Percentiles rank a stretch among this genome's conserved stretches.
Conservation (phyloP, 2,113 vertebrate species). For the Gnathonemus echidnorhynchus region DNA sequence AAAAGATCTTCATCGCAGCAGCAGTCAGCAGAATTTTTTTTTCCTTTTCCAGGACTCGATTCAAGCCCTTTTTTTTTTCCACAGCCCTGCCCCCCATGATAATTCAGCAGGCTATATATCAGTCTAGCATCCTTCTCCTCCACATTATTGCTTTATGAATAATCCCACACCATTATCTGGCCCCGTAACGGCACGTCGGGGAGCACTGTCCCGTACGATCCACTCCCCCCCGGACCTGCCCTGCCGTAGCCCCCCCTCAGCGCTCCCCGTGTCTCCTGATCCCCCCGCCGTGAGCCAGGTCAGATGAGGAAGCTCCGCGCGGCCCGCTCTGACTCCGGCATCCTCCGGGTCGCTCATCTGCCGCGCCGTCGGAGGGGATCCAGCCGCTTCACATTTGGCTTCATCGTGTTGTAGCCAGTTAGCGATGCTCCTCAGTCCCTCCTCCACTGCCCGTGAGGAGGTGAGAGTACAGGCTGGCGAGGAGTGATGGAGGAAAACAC, state of each 20-base stretch:
- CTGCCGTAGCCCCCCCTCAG: background rate
- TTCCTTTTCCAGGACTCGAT: background rate
- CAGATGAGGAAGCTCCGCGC: background rate
- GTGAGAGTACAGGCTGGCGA: background rate
- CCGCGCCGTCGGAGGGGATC: background rate
- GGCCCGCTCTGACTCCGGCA: background rate
- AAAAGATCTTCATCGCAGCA: slow-evolving; percentile 35
- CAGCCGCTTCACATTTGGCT: background rate
- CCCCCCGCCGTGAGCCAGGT: background rate
- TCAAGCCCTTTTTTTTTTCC: slow-evolving; percentile 32
- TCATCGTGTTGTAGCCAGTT: background rate
- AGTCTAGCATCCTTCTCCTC: slow-evolving; percentile 39
- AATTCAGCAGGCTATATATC: slow-evolving; percentile 35
- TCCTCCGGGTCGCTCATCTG: background rate
- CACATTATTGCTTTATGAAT: slow-evolving; percentile 52
- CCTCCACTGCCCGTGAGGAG: background rate
- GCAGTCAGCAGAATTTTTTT: slow-evolving; percentile 32
- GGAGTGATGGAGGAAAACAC: background rate
- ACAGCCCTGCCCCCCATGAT: slow-evolving; percentile 36
- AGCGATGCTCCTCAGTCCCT: background rate
- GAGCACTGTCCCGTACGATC: slow-evolving; percentile 23
- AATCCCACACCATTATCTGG: slow-evolving; percentile 47
- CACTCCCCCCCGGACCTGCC: background rate
- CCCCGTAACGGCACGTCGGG: slow-evolving; percentile 30
- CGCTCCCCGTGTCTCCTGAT: background rate